These are phyloP conservation scores for Eupithecia exiguata DNA, from an alignment of 2,888 invertebrate species.

Conservation along the genomic window DNA sequence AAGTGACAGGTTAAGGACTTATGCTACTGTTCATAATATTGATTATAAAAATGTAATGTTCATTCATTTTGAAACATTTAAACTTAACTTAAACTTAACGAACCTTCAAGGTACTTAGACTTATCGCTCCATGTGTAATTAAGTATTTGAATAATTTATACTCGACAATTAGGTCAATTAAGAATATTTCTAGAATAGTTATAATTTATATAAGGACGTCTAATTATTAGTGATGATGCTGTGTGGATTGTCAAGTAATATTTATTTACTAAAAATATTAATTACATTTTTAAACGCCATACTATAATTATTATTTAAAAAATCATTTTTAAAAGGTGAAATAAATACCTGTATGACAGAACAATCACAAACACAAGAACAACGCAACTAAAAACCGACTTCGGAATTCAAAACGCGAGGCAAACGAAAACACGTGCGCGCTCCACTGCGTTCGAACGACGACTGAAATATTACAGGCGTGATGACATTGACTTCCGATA, in stretches of 20 bases:
- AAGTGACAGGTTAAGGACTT: slow-evolving; percentile 1
- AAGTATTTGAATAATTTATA: not conserved
- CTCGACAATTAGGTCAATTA: not conserved
- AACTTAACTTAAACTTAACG: no score
- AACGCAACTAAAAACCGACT: slow-evolving; percentile 18
- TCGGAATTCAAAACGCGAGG: slow-evolving; percentile 37
- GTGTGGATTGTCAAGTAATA: no score
- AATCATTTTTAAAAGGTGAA: not conserved
- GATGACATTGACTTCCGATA: slow-evolving; percentile 44
- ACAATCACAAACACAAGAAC: slow-evolving; percentile 21
- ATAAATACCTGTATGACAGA: slow-evolving; percentile 21
- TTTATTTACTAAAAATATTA: no score
- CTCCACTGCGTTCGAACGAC: slow-evolving; percentile 30
- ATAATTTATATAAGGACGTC: not conserved
- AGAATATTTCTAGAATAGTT: not conserved
- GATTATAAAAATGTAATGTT: not conserved
- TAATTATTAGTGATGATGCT: not conserved
- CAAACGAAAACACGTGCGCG: slow-evolving; percentile 24
- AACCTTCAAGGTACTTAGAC: not conserved
- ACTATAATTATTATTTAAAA: not conserved
- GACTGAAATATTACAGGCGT: slow-evolving; percentile 37
- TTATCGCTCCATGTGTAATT: not conserved
- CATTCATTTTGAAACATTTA: not conserved
- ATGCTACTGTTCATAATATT: not conserved
- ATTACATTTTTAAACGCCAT: no score